Evolutionary conservation across 2,113 vertebrate species (phyloP).

Genomic region (Pica pica): DNA sequence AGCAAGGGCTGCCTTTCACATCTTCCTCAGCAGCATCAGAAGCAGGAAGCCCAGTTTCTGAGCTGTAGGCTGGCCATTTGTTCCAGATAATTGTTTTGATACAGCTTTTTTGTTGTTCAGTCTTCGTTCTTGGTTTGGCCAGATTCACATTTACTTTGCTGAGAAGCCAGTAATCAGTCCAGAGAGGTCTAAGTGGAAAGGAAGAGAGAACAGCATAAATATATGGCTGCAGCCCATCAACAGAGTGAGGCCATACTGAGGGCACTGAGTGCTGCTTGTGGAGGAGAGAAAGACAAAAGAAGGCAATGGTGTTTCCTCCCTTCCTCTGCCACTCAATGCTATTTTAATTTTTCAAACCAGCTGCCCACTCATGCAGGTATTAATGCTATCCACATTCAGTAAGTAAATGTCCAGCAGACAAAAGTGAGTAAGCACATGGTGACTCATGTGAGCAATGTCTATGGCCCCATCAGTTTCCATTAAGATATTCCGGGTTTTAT

Average conservation of each 20-base stretch:
- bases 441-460: neutral
- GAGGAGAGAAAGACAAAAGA: neutral
- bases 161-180: neutral
- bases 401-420: neutral
- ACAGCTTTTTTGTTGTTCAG: neutral
- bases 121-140: neutral
- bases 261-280: neutral
- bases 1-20: neutral
- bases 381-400: neutral
- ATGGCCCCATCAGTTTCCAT: neutral
- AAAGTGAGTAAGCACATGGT: neutral
- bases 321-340: neutral
- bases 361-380: neutral
- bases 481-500: neutral
- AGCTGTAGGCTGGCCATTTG: neutral
- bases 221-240: neutral
- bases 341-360: neutral
- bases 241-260: accelerated
- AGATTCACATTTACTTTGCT: neutral
- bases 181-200: neutral
- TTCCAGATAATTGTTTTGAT: neutral
- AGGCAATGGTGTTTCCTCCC: neutral
- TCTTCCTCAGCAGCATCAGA: neutral
- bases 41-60: neutral
- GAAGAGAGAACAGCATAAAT: neutral